Base-by-base conservation (phyloP, 1,140 invertebrate species). In the Patella vulgata region DNA sequence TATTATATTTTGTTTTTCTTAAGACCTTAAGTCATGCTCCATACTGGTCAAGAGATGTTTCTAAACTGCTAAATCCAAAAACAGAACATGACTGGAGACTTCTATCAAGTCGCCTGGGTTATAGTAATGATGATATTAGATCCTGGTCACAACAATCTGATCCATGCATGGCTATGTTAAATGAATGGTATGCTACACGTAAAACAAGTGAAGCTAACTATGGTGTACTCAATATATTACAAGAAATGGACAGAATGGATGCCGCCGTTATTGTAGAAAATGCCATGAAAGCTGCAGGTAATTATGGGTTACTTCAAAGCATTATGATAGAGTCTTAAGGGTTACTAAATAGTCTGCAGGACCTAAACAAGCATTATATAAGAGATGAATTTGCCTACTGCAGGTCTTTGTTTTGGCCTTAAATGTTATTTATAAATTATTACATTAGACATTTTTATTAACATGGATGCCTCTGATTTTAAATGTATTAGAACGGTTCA, bases 131-230 rank as follows among this genome's bases (percentile, higher is more conserved):
- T 64, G 80, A 82, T 61, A 75, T 82, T 40, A 59, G 67, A 42
- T 73, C 52, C 11, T 82, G 78, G 77, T 70, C 77, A 2, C 69
- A 71, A 12, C 71, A 75, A 42, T 39, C 63, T 39, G 78, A 80
- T 58, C 80, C 80, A 3, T 82, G 77, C 55, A 75, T 82, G 77
- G 63, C 74, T 5, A 59, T 82, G 57, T 64, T 82, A 11, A 76
- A 74, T 59, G 77, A 82, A 56, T 82, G 80, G 80, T 81, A 78
- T 52, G 68, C 78, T 28, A 81, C 75, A n/a, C 74, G 79, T 56
- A 81, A 76, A 59, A 79, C 73, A 28, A 68, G 66, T 50, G 80
- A 81, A 50, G 80, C 80, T 12, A 80, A 68, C 11, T 56, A 58
- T 58, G 78, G 65, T n/a, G 59, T 82, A 27, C 50, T 79, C 23